These are phyloP conservation scores for Drosophila santomea DNA, from an alignment of 1,140 invertebrate species.

Conservation along the genomic window DNA sequence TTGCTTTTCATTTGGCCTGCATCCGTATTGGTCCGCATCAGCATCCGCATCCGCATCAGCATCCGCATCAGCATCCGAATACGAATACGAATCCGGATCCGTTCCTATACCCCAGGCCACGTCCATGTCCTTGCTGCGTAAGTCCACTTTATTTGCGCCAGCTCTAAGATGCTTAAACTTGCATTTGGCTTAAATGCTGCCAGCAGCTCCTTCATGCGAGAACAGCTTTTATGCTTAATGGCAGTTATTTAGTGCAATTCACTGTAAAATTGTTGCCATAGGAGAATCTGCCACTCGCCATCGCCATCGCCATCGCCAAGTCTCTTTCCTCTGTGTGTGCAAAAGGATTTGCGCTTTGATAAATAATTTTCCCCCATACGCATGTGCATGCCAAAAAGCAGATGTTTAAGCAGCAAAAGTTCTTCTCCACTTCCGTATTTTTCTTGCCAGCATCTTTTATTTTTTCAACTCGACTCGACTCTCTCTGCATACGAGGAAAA, in stretches of 20 bases:
- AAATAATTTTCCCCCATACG: constrained; percentile 64
- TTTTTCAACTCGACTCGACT: constrained; percentile 7
- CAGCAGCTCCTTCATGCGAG: constrained; percentile 76
- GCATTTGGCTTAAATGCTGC: constrained; percentile 81
- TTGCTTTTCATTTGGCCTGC: constrained; percentile 52
- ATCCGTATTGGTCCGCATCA: constrained; percentile 27
- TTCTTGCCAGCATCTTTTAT: constrained; percentile 31
- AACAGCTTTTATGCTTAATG: constrained; percentile 83
- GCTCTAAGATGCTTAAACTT: constrained; percentile 76
- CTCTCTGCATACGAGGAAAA: constrained; percentile 35
- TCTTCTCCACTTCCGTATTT: constrained; percentile 44
- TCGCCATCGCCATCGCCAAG: constrained; percentile 30
- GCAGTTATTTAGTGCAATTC: constrained; percentile 83
- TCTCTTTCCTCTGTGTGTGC: constrained; percentile 35
- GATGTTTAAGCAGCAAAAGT: constrained; percentile 53
- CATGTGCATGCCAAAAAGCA: constrained; percentile 68
- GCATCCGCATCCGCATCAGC: constrained; percentile 3
- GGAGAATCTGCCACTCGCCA: constrained; percentile 59
- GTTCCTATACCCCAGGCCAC: constrained; percentile 18
- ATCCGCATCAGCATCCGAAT: constrained; percentile 7
- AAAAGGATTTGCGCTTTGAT: constrained; percentile 76
- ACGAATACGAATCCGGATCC: not conserved
- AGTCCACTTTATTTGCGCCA: constrained; percentile 76
- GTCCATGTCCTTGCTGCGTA: constrained; percentile 54
- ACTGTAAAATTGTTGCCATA: constrained; percentile 80